phyloP scores from a whole-genome alignment of 2,888 invertebrate species.

The Mayetiola destructor region DNA sequence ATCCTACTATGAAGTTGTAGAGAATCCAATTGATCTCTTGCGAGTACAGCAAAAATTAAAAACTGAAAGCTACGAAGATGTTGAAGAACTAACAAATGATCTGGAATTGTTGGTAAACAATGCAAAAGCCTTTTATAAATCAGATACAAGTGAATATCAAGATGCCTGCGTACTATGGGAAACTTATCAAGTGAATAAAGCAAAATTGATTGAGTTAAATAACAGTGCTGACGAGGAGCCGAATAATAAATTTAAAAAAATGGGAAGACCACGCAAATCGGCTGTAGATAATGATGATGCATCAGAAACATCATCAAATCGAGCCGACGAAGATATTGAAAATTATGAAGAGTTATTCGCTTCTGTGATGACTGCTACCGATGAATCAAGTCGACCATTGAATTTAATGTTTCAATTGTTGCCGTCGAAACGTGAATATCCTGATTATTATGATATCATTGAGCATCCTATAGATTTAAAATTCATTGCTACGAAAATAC shows the following conservation, averaged over 20 bases:
- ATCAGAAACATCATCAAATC: constrained; percentile 55
- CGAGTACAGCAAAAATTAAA: constrained; percentile 90
- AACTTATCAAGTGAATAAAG: constrained; percentile 45
- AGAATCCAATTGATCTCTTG: constrained; percentile 87
- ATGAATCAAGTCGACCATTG: constrained; percentile 62
- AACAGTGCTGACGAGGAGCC: constrained; percentile 28
- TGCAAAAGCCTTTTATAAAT: constrained; percentile 89
- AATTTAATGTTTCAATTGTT: constrained; percentile 80
- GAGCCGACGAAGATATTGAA: constrained; percentile 58
- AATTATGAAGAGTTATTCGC: constrained; percentile 81
- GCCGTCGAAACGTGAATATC: constrained; percentile 84
- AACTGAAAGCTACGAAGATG: constrained; percentile 90
- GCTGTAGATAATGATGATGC: constrained; percentile 42
- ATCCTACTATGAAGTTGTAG: constrained; percentile 80
- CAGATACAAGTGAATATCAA: constrained; percentile 67
- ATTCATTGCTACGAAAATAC: constrained; percentile 81
- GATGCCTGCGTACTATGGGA: constrained; percentile 85
- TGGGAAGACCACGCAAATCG: constrained; percentile 28
- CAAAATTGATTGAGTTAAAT: constrained; percentile 28
- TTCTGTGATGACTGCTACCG: constrained; percentile 72
- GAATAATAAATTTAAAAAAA: constrained; percentile 23
- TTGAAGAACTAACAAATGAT: constrained; percentile 81
- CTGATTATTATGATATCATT: constrained; percentile 89
- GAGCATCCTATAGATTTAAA: constrained; percentile 90
- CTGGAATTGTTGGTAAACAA: constrained; percentile 85